These are phyloP conservation scores for Benitochromis conjunctus DNA, from an alignment of 2,113 vertebrate genomes.

Conservation along the genomic window DNA sequence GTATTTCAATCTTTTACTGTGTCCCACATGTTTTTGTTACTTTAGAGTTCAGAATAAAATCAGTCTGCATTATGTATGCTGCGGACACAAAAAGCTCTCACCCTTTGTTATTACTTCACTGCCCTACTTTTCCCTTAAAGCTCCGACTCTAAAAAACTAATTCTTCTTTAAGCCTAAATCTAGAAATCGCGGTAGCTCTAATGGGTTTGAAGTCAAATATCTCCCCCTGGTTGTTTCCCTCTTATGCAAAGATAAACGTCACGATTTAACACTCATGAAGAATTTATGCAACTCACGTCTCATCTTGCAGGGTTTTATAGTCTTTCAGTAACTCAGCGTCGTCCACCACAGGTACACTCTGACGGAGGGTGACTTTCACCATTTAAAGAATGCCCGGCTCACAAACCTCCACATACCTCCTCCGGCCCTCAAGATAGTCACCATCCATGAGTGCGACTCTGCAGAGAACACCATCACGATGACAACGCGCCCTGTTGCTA, in stretches of 20 bases:
- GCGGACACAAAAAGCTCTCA: neutral
- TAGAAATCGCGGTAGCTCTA: neutral
- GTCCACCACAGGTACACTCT: slow-evolving; percentile 84
- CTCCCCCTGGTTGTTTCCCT: neutral
- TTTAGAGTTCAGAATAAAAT: neutral
- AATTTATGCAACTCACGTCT: neutral
- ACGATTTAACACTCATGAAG: neutral
- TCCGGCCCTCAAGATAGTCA: slow-evolving; percentile 88
- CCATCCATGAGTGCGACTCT: slow-evolving; percentile 93
- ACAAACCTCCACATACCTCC: slow-evolving; percentile 87
- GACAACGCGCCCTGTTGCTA: slow-evolving; percentile 74
- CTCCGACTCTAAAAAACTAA: neutral
- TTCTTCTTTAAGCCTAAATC: slow-evolving; percentile 5
- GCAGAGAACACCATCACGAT: slow-evolving; percentile 84
- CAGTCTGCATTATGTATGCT: neutral
- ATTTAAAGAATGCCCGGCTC: slow-evolving; percentile 94
- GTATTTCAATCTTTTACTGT: neutral
- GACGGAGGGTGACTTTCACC: slow-evolving; percentile 96
- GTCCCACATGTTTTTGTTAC: neutral
- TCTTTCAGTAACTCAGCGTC: neutral
- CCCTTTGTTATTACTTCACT: slow-evolving; percentile 6
- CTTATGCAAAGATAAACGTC: neutral
- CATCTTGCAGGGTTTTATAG: neutral
- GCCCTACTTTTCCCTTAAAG: slow-evolving; percentile 18
- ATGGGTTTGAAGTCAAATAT: slow-evolving; percentile 5